Percentiles rank a stretch among this genome's conserved stretches.
Evolutionary conservation across 1,140 invertebrate species (phyloP).

Genomic region (Drosophila prosaltans): DNA sequence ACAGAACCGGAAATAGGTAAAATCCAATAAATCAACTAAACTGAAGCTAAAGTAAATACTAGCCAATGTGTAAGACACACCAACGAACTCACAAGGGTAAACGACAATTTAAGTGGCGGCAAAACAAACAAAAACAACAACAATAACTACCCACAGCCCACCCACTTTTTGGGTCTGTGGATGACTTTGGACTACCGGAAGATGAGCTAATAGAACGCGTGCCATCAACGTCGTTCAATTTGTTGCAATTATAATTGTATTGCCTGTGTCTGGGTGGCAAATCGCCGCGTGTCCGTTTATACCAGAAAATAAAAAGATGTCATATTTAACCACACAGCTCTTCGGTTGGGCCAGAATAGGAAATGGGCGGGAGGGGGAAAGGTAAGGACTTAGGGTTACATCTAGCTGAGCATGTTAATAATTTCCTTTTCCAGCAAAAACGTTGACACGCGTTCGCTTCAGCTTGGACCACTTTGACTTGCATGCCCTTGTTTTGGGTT

Average conservation of each 20-base stretch:
- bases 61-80: not conserved
- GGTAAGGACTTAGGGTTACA: not conserved
- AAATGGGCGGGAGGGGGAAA: not conserved
- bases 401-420: conserved; percentile 40
- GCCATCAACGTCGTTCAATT: conserved; percentile 58
- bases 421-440: conserved; percentile 36
- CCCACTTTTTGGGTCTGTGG: conserved; percentile 9
- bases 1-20: conserved; percentile 58
- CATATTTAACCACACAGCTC: conserved; percentile 54
- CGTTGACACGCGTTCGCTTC: conserved; percentile 44
- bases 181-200: conserved; percentile 37
- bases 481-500: conserved; percentile 14
- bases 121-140: conserved; percentile 1
- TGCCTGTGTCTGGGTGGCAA: conserved; percentile 20
- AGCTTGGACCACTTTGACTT: conserved; percentile 46
- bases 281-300: conserved; percentile 35
- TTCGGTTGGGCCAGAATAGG: not conserved
- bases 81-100: not conserved
- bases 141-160: conserved; percentile 1
- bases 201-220: conserved; percentile 58
- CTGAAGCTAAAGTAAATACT: conserved; percentile 38
- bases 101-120: conserved; percentile 13
- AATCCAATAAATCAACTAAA: conserved; percentile 61
- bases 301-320: conserved; percentile 28
- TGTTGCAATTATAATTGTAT: conserved; percentile 69